Evolutionary conservation across 2,797 vertebrate species (phyloP), one percentile per base, ranked within the genome.

Genomic region (Chanos chanos): DNA sequence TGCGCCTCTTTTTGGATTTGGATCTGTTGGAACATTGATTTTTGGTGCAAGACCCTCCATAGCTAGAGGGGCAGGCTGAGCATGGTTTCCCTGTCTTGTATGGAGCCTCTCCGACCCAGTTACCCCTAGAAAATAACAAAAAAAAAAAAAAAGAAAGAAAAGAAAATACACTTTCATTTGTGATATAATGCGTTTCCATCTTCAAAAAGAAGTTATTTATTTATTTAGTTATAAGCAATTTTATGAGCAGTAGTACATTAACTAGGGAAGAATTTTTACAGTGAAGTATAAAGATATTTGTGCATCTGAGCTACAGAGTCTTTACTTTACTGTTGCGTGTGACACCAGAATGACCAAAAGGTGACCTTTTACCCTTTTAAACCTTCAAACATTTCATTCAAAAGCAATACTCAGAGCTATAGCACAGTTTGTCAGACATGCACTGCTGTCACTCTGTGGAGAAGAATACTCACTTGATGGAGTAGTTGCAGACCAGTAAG

Each of bases 401-500:
- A n/a, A n/a, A n/a, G n/a, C n/a, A n/a, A n/a, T n/a, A n/a, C n/a
- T n/a, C n/a, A n/a, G n/a, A n/a, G n/a, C n/a, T n/a, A n/a, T n/a
- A n/a, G n/a, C n/a, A n/a, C n/a, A n/a, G n/a, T n/a, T n/a, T n/a
- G n/a, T n/a, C n/a, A n/a, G n/a, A n/a, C n/a, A n/a, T n/a, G n/a
- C n/a, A n/a, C n/a, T 40, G 4, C 37, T 40, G 37, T n/a, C 19
- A 7, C 31, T 4, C 4, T 21, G 7, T 50, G 6, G 41, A 19
- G 8, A 21, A 4, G 9, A 15, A 12, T 4, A 79, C 86, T 91
- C 87, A 96, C 94, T 95, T 96, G 66, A 93, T 85, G 18, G 93
- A 90, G 0, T 96, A 96, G 88, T 95, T 96, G 86, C 94, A 96
- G 74, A 96, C 90, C 7, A 95, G 80, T 69, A 92, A 84, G 10